These are phyloP conservation scores for Zaprionus africanus DNA, from an alignment of 1,140 invertebrate genomes.

Conservation along the genomic window DNA sequence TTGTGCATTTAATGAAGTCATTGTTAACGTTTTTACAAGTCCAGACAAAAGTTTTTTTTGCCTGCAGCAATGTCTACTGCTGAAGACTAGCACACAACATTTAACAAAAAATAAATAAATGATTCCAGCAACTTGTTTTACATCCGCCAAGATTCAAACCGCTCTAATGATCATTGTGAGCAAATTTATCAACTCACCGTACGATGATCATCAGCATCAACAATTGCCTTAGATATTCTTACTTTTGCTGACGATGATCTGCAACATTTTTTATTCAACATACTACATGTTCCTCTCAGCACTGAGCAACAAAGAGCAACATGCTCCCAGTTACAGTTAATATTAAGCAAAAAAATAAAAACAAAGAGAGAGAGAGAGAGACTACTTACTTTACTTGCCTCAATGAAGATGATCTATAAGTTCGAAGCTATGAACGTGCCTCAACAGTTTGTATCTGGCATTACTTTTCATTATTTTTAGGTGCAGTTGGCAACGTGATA, in stretches of 20 bases:
- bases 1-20: constrained; percentile 74
- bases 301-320: constrained; percentile 34
- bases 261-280: constrained; percentile 74
- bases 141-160: constrained; percentile 55
- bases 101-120: constrained; percentile 28
- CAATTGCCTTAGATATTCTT: constrained; percentile 24
- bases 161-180: constrained; percentile 37
- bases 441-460: constrained; percentile 63
- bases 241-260: constrained; percentile 57
- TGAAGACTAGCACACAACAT: constrained; percentile 4
- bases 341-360: constrained; percentile 27
- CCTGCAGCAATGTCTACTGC: constrained; percentile 23
- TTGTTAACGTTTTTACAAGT: constrained; percentile 61
- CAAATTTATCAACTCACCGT: constrained; percentile 33
- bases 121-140: constrained; percentile 59
- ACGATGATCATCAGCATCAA: constrained; percentile 7
- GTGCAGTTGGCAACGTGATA: constrained; percentile 74
- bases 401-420: constrained; percentile 76
- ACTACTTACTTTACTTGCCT: constrained; percentile 11
- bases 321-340: constrained; percentile 38
- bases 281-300: constrained; percentile 37
- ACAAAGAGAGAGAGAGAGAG: constrained; percentile 21
- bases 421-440: constrained; percentile 68
- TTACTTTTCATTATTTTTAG: constrained; percentile 57
- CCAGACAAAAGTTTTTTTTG: constrained; percentile 7